Conservation (phyloP, 2,797 vertebrate genomes). For the Ptychobarbus kaznakovi region DNA sequence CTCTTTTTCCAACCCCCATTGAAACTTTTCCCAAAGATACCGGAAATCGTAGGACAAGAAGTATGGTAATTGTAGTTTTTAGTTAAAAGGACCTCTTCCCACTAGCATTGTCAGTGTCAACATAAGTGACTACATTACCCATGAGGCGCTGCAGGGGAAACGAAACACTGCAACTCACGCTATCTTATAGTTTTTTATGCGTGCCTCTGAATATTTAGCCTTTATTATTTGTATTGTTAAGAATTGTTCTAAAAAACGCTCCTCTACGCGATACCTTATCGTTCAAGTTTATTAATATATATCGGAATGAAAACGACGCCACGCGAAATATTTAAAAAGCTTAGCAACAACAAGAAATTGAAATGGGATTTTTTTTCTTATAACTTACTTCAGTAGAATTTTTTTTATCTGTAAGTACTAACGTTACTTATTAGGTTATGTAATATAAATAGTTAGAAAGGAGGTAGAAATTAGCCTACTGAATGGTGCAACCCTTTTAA, state of each 20-base stretch:
- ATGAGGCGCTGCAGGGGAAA: slow-evolving; percentile 66
- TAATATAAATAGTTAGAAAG: not conserved
- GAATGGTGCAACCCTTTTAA: not conserved
- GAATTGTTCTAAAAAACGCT: not conserved
- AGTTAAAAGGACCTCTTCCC: slow-evolving; percentile 30
- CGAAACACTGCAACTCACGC: slow-evolving; percentile 22
- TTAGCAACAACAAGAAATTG: too few relatives aligned
- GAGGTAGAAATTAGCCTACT: not conserved
- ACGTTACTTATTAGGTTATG: not conserved
- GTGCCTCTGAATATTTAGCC: not conserved
- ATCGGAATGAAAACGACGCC: not conserved
- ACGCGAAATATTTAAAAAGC: not conserved
- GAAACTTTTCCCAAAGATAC: slow-evolving; percentile 75
- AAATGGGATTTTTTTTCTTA: not conserved
- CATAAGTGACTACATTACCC: slow-evolving; percentile 73
- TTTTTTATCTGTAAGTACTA: not conserved
- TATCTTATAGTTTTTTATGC: not conserved
- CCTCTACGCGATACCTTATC: not conserved
- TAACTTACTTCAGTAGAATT: not conserved
- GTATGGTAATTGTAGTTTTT: slow-evolving; percentile 79
- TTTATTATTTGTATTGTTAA: not conserved
- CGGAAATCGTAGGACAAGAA: slow-evolving; percentile 72
- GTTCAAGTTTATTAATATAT: not conserved
- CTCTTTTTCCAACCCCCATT: slow-evolving; percentile 68
- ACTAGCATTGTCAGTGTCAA: slow-evolving; percentile 36